These are phyloP conservation scores for Formica aserva DNA, from an alignment of 2,888 invertebrate species.

Conservation along the genomic window DNA sequence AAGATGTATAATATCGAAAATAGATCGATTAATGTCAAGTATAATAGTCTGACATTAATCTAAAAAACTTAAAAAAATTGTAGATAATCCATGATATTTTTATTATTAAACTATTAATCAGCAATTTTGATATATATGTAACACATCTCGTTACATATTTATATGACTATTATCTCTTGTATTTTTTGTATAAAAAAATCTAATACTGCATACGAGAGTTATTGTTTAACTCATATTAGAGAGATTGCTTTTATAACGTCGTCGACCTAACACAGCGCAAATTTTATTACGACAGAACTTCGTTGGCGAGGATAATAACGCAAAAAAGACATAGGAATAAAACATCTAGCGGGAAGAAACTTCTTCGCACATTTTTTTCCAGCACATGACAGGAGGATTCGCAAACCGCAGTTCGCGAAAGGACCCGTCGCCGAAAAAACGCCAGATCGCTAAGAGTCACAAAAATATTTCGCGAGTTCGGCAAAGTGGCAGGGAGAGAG, in stretches of 20 bases:
- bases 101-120: background rate
- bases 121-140: background rate
- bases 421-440: slow-evolving; percentile 62
- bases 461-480: slow-evolving; percentile 74
- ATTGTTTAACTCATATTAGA: background rate
- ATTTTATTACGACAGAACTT: background rate
- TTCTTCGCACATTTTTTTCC: slow-evolving; percentile 26
- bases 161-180: background rate
- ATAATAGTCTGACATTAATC: background rate
- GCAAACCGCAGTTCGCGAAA: slow-evolving; percentile 54
- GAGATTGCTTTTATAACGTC: background rate
- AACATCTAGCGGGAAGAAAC: background rate
- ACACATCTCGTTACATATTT: background rate
- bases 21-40: background rate
- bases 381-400: background rate
- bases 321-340: background rate
- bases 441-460: slow-evolving; percentile 70
- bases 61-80: background rate
- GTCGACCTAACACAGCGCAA: background rate
- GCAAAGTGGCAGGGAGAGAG: slow-evolving; percentile 50
- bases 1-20: background rate
- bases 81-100: background rate
- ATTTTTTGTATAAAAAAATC: background rate
- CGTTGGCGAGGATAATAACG: background rate
- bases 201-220: slow-evolving; percentile 2